phyloP scores from a whole-genome alignment of 2,113 vertebrate species.

The Tychaedon coryphoeus region DNA sequence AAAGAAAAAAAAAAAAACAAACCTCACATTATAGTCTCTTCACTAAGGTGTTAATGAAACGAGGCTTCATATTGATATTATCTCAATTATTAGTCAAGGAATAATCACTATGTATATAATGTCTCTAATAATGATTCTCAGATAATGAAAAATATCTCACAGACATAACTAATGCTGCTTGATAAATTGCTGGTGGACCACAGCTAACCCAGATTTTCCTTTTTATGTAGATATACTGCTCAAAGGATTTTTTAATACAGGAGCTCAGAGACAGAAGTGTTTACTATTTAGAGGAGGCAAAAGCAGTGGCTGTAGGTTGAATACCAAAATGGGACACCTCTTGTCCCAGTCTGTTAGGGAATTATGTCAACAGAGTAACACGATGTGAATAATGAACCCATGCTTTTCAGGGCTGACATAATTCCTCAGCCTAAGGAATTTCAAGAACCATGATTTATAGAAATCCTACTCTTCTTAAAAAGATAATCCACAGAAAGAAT shows the following conservation, averaged over 20 bases:
- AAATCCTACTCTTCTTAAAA: not conserved
- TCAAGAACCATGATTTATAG: not conserved
- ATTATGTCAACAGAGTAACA: constrained; percentile 52
- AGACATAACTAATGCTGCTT: constrained; percentile 14
- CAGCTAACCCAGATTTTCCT: not conserved
- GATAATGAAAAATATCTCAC: constrained; percentile 60
- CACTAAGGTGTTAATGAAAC: constrained; percentile 37
- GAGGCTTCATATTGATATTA: constrained; percentile 13
- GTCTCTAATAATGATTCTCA: constrained; percentile 42
- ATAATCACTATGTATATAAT: constrained; percentile 22
- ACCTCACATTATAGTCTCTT: not conserved
- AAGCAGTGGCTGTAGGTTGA: constrained; percentile 9
- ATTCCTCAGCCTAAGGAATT: constrained; percentile 26
- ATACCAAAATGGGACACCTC: constrained; percentile 38
- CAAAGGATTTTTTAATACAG: not conserved
- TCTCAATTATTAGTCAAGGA: constrained; percentile 47
- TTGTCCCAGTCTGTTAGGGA: constrained; percentile 42
- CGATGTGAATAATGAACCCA: constrained; percentile 21
- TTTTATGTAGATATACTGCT: not conserved
- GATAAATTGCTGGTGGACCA: constrained; percentile 27
- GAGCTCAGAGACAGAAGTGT: not conserved
- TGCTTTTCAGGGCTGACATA: constrained; percentile 46
- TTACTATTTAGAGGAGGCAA: not conserved
- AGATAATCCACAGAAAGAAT: not conserved
- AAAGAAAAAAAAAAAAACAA: not conserved